Evolutionary conservation across 2,888 invertebrate species (phyloP).

Genomic region (Stenchaetothrips biformis): DNA sequence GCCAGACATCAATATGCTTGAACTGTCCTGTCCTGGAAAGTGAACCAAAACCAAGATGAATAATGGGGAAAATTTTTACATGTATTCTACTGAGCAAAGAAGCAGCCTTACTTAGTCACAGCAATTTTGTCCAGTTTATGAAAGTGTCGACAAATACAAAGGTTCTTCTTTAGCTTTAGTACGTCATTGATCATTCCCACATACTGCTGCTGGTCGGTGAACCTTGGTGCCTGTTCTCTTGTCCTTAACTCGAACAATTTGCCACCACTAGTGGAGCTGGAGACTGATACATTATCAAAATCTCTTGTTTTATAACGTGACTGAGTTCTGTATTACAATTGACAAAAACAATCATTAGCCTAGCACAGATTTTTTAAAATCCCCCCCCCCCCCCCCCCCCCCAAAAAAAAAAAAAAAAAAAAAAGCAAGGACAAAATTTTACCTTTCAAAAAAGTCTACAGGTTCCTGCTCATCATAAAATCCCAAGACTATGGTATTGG

Average conservation of each 20-base stretch:
- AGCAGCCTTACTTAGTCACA: constrained; percentile 58
- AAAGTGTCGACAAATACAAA: constrained; percentile 90
- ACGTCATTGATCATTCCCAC: constrained; percentile 82
- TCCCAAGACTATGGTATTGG: constrained; percentile 93
- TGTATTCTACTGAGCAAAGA: background rate
- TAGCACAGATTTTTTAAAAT: background rate
- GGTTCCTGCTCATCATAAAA: constrained; percentile 78
- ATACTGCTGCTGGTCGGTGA: constrained; percentile 55
- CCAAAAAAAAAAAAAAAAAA: too few relatives aligned
- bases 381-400: too few relatives aligned
- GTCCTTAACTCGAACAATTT: background rate
- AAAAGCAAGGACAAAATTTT: background rate
- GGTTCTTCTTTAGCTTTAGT: constrained; percentile 87
- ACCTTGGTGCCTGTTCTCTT: background rate
- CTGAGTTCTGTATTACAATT: background rate
- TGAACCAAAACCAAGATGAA: constrained; percentile 31
- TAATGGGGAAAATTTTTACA: constrained; percentile 1
- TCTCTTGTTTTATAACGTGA: constrained; percentile 10
- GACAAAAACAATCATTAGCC: background rate
- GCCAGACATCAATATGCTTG: constrained; percentile 95
- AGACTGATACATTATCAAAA: background rate
- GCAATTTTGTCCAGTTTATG: constrained; percentile 73
- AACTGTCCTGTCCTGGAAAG: constrained; percentile 54
- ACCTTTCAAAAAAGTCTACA: constrained; percentile 73
- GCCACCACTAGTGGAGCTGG: background rate